Evolutionary conservation across 2,888 invertebrate species (phyloP).

Genomic region (Alsophila aescularia): DNA sequence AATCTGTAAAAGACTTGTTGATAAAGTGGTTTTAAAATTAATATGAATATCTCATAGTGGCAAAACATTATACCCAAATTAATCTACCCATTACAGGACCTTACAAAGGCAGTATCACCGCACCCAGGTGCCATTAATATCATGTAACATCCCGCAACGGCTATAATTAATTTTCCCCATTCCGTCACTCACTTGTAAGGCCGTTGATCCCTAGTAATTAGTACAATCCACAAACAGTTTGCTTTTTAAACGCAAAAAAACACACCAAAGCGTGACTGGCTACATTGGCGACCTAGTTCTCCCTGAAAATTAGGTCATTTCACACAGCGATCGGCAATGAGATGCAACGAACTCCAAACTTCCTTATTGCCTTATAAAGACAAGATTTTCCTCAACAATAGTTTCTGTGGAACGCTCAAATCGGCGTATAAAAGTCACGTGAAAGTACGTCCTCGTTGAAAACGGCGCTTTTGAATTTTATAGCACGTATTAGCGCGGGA

Average conservation of each 20-base stretch:
- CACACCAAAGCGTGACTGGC: slow-evolving; percentile 12
- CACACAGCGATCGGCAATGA: slow-evolving; percentile 49
- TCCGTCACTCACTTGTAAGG: slow-evolving; percentile 10
- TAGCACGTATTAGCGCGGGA: background rate
- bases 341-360: slow-evolving; percentile 50
- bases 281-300: slow-evolving; percentile 55
- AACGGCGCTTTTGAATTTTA: slow-evolving; percentile 9
- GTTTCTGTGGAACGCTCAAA: slow-evolving; percentile 14
- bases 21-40: background rate
- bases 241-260: slow-evolving; percentile 34
- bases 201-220: slow-evolving; percentile 19
- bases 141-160: background rate
- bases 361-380: slow-evolving; percentile 31
- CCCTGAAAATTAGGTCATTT: slow-evolving; percentile 57
- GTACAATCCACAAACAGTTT: slow-evolving; percentile 20
- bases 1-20: too few species aligned
- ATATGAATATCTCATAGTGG: slow-evolving; percentile 1
- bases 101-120: slow-evolving; percentile 1
- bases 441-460: background rate
- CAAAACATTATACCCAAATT: slow-evolving; percentile 4
- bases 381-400: slow-evolving; percentile 17
- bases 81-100: slow-evolving; percentile 5
- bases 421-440: slow-evolving; percentile 4
- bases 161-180: slow-evolving; percentile 8
- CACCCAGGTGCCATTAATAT: slow-evolving; percentile 17